Evolutionary conservation across 2,797 vertebrate species (phyloP), one percentile per base, ranked within the genome.

Genomic region (Falco novaeseelandiae): DNA sequence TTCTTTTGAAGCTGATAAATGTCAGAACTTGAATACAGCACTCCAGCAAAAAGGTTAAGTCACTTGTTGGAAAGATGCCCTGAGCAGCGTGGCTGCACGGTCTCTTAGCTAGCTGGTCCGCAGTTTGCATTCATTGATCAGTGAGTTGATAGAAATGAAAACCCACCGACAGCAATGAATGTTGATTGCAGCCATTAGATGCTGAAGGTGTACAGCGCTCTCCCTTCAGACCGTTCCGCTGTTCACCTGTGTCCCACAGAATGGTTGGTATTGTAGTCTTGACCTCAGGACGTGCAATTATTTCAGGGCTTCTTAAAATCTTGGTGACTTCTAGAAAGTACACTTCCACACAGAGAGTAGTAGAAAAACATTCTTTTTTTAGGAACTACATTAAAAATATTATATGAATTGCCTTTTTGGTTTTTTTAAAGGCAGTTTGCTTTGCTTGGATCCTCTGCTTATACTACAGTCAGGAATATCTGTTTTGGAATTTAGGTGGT

Each of bases 81-180:
- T 1, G 2, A n/a, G 44, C 34, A 20, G 23, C 1, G 3, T 2
- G 49, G 17, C 12, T 2, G 30, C 0, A 3, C 10, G 10, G 57
- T 8, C 69, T 91, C 83, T 80, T n/a, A 25, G 97, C 69, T 91
- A 79, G 97, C 98, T 98, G 98, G 98, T 99, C 99, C 99, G 99
- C 99, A 99, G 99, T 99, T 99, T 99, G 99, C 99, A 99, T 99
- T 99, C 99, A 99, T 99, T 99, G 99, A 98, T 99, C 99, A 99
- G 99, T 99, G 99, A 99, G 99, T 99, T 99, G 97, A 98, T 97
- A 97, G 95, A 90, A 96, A 97, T 46, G 96, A 95, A 99, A 99
- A 99, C 99, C 99, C 99, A 99, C 99, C 99, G 99, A 99, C 99
- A 99, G 99, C 99, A 99, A 99, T 99, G 99, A 99, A 99, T 99